Conservation (phyloP, 2,888 invertebrate species). For the Pilophorus perplexus region DNA sequence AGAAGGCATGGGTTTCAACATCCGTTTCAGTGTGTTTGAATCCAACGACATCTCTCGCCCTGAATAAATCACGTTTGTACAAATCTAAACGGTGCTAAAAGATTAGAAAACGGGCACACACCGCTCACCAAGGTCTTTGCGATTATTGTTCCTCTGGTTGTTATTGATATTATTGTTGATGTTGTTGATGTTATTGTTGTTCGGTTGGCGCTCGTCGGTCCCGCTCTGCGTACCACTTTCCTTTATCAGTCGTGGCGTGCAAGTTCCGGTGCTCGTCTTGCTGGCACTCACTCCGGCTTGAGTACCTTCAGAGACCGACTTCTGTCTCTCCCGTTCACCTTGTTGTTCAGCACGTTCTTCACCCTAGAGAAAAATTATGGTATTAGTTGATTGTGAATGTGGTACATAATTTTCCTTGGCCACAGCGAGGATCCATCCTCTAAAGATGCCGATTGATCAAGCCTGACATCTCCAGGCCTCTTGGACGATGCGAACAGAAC, state of each 20-base stretch:
- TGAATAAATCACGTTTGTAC: background rate
- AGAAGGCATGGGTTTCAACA: slow-evolving; percentile 91
- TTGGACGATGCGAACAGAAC: too few species aligned
- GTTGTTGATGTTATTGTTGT: slow-evolving; percentile 63
- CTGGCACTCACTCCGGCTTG: slow-evolving; percentile 62
- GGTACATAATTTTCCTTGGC: too few species aligned
- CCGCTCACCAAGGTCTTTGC: slow-evolving; percentile 46
- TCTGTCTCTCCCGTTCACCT: slow-evolving; percentile 13
- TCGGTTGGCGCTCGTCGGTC: slow-evolving; percentile 56
- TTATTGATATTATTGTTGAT: slow-evolving; percentile 67
- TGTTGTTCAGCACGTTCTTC: slow-evolving; percentile 20
- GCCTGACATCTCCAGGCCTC: too few species aligned
- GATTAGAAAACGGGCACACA: background rate
- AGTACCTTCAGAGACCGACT: slow-evolving; percentile 62
- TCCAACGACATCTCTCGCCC: slow-evolving; percentile 58
- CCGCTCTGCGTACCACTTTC: slow-evolving; percentile 45
- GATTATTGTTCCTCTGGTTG: slow-evolving; percentile 52
- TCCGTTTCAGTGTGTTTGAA: slow-evolving; percentile 83
- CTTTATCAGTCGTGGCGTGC: slow-evolving; percentile 49
- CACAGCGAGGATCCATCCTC: too few species aligned
- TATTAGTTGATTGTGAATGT: too few species aligned
- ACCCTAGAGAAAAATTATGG: slow-evolving; percentile 16
- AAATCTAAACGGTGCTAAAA: background rate
- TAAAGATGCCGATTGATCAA: too few species aligned
- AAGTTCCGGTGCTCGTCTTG: slow-evolving; percentile 50